phyloP scores from a whole-genome alignment of 2,113 vertebrate species.

The Rhabdomys dilectus region DNA sequence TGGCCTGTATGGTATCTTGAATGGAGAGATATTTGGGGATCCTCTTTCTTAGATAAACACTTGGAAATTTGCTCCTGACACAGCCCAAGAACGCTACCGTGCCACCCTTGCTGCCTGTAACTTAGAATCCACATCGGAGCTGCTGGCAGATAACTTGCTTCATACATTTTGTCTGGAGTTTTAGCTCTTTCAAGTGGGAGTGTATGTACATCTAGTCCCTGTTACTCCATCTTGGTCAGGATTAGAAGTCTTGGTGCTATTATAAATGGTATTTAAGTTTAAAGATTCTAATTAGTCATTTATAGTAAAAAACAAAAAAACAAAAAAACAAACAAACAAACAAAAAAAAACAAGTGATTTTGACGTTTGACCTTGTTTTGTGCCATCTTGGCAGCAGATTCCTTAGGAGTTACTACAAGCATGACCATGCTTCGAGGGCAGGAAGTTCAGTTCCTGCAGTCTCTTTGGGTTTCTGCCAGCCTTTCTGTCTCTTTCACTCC shows the following conservation, averaged over 20 bases:
- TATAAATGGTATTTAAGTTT: conserved; percentile 22
- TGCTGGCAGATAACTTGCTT: not conserved
- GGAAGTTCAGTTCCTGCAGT: not conserved
- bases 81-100: not conserved
- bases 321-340: no score
- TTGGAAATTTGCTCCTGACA: not conserved
- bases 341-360: not conserved
- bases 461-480: not conserved
- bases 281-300: not conserved
- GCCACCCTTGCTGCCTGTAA: not conserved
- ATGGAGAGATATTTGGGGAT: not conserved
- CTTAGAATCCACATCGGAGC: not conserved
- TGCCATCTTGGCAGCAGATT: not conserved
- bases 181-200: not conserved
- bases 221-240: not conserved
- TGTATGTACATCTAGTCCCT: not conserved
- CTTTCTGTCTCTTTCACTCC: not conserved
- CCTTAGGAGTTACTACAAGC: not conserved
- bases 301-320: not conserved
- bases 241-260: conserved; percentile 7
- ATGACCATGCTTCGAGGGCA: not conserved
- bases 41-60: not conserved
- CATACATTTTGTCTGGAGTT: not conserved
- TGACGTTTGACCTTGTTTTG: not conserved
- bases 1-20: not conserved